phyloP scores from a whole-genome alignment of 2,797 vertebrate species.

The Chelonia mydas region DNA sequence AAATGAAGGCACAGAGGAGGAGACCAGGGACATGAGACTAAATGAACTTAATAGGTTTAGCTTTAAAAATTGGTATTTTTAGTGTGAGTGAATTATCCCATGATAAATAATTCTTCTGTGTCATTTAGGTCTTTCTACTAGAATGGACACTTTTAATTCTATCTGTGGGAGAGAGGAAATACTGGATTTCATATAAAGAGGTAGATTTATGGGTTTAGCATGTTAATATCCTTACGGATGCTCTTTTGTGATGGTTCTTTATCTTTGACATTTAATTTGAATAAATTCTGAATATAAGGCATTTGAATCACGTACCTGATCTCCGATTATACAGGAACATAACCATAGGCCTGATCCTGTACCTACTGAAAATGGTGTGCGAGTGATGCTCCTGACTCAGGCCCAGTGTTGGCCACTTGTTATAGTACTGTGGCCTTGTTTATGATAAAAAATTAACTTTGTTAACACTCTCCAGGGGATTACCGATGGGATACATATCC shows the following conservation, averaged over 20 bases:
- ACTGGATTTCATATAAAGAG: neutral
- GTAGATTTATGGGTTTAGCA: neutral
- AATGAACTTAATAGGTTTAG: neutral
- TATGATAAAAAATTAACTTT: neutral
- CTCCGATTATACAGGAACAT: slow-evolving; percentile 3
- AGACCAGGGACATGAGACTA: neutral
- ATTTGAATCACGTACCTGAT: neutral
- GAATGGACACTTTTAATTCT: slow-evolving; percentile 15
- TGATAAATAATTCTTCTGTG: slow-evolving; percentile 11
- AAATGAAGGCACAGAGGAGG: neutral
- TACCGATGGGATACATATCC: neutral
- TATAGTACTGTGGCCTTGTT: neutral
- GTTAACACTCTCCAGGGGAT: neutral
- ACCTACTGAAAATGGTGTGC: neutral
- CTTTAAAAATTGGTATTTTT: slow-evolving; percentile 19
- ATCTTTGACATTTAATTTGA: slow-evolving; percentile 13
- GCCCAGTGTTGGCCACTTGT: neutral
- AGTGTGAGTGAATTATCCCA: neutral
- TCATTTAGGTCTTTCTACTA: neutral
- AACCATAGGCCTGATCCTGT: neutral
- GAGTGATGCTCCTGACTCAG: neutral
- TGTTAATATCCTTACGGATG: neutral
- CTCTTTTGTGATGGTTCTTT: slow-evolving; percentile 6
- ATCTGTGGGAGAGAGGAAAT: neutral
- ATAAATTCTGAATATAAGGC: neutral